These are phyloP conservation scores for Nebria salina DNA, from an alignment of 2,888 invertebrate species.

Conservation along the genomic window DNA sequence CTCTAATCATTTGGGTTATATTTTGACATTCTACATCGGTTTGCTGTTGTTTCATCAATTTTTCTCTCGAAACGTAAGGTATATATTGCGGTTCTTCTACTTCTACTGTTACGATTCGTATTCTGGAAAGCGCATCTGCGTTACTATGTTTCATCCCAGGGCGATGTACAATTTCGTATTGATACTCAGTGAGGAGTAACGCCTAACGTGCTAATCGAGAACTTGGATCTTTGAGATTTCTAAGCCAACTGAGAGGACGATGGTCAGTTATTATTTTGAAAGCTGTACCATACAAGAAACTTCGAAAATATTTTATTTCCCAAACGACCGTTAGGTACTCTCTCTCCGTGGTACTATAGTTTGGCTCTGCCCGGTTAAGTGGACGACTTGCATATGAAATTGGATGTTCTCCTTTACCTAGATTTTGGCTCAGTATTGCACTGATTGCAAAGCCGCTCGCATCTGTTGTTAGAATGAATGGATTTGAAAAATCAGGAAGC, in stretches of 20 bases:
- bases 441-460: conserved; percentile 50
- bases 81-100: not conserved
- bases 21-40: not conserved
- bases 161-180: conserved; percentile 32
- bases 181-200: conserved; percentile 45
- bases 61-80: not conserved
- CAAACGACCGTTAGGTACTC: conserved; percentile 48
- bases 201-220: conserved; percentile 48
- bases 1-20: not conserved
- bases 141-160: not conserved
- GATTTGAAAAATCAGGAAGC: conserved; percentile 50
- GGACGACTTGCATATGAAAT: conserved; percentile 48
- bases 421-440: conserved; percentile 47
- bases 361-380: no score
- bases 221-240: conserved; percentile 46
- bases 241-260: conserved; percentile 49
- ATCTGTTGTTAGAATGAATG: conserved; percentile 47
- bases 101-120: not conserved
- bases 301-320: conserved; percentile 48
- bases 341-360: no score
- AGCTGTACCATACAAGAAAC: conserved; percentile 47
- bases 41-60: not conserved
- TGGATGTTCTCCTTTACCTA: conserved; percentile 47
- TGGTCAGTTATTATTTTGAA: conserved; percentile 48
- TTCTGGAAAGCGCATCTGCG: not conserved